phyloP scores from a whole-genome alignment of 2,113 vertebrate species.

The Ahaetulla prasina region DNA sequence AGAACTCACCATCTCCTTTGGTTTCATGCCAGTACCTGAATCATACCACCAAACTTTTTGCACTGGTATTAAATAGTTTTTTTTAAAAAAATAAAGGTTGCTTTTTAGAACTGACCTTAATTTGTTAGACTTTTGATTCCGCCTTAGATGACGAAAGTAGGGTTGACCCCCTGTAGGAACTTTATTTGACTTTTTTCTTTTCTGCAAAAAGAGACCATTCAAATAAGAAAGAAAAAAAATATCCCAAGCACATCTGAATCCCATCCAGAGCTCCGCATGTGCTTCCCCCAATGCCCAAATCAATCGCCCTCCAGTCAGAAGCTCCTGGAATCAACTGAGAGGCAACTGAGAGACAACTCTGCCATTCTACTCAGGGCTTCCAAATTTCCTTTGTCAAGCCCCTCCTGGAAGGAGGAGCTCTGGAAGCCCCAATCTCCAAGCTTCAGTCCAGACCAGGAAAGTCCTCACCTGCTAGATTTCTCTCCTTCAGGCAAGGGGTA shows the following conservation, averaged over 20 bases:
- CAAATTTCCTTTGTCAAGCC: background rate
- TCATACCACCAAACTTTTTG: background rate
- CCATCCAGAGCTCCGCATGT: background rate
- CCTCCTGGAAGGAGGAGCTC: background rate
- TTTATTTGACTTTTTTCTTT: conserved; percentile 3
- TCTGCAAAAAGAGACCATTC: conserved; percentile 30
- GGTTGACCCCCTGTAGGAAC: conserved; percentile 7
- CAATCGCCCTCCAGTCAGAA: background rate
- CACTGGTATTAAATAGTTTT: background rate
- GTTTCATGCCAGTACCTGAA: too few relatives aligned
- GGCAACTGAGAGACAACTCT: background rate
- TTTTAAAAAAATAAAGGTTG: background rate
- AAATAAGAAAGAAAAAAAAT: background rate
- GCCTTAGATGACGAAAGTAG: background rate
- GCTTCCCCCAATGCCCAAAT: background rate
- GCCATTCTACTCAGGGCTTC: background rate
- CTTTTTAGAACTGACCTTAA: background rate
- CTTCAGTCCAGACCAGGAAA: background rate
- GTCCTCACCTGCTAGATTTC: too few relatives aligned
- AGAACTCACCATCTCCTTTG: too few relatives aligned
- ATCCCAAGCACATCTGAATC: background rate
- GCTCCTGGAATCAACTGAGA: background rate
- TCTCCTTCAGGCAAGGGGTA: background rate
- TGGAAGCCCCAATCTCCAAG: background rate
- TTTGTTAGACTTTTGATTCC: background rate